phyloP scores from a whole-genome alignment of 2,797 vertebrate species.

The Gephyroberyx darwinii region DNA sequence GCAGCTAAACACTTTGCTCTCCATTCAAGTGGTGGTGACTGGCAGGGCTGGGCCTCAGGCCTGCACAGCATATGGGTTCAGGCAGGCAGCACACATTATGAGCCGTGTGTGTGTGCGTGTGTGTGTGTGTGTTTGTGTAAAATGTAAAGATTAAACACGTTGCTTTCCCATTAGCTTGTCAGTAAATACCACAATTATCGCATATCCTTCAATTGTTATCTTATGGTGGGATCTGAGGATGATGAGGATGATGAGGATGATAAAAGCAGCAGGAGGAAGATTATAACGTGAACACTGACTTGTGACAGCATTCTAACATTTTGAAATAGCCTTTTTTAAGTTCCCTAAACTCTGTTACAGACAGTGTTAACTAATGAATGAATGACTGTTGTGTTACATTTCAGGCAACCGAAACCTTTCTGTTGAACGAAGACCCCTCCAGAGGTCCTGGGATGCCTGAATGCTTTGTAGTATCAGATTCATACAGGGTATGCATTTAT shows the following conservation, averaged over 20 bases:
- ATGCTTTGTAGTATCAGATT: slow-evolving; percentile 88
- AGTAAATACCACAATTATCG: slow-evolving; percentile 1
- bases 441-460: slow-evolving; percentile 86
- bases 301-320: slow-evolving; percentile 17
- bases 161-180: slow-evolving; percentile 6
- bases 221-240: slow-evolving; percentile 43
- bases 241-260: slow-evolving; percentile 22
- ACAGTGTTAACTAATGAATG: slow-evolving; percentile 46
- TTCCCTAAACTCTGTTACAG: slow-evolving; percentile 29
- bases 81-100: slow-evolving; percentile 41
- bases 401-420: slow-evolving; percentile 86
- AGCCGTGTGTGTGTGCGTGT: slow-evolving; percentile 26
- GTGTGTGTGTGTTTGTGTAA: slow-evolving; percentile 1
- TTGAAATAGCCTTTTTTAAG: slow-evolving; percentile 18
- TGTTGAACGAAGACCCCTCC: slow-evolving; percentile 86
- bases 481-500: slow-evolving; percentile 84
- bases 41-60: slow-evolving; percentile 62
- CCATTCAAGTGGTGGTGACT: slow-evolving; percentile 60
- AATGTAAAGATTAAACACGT: slow-evolving; percentile 25
- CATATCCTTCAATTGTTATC: background rate
- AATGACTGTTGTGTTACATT: slow-evolving; percentile 79
- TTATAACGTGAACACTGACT: slow-evolving; percentile 9
- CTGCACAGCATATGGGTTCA: slow-evolving; percentile 57
- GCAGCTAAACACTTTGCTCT: slow-evolving; percentile 61
- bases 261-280: slow-evolving; percentile 37